Conservation (phyloP, 2,113 vertebrate species). For the Nothoprocta pentlandii region DNA sequence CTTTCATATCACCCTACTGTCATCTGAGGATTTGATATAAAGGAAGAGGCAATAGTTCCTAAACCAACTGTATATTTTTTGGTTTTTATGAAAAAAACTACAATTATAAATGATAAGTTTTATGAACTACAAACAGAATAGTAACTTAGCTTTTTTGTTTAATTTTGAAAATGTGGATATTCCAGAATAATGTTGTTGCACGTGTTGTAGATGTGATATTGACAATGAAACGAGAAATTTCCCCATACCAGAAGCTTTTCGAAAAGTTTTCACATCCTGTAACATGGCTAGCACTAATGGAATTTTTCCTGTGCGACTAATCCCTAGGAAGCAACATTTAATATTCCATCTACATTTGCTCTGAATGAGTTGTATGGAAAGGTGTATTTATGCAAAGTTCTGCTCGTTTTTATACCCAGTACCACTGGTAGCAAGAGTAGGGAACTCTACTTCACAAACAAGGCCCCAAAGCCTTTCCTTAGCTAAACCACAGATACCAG, state of each 20-base stretch:
- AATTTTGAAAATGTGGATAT: background rate
- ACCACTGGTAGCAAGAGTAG: fast-evolving
- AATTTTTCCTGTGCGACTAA: background rate
- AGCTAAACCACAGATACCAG: slow-evolving; percentile 54
- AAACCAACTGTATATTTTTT: background rate
- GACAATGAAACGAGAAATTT: background rate
- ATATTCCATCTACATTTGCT: background rate
- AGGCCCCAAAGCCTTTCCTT: slow-evolving; percentile 6
- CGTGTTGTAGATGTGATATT: background rate
- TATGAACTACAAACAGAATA: background rate
- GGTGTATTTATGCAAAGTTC: background rate
- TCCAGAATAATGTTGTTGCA: background rate
- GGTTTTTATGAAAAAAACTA: background rate
- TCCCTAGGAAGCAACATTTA: background rate
- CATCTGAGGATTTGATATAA: background rate
- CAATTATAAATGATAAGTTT: background rate
- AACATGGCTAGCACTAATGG: background rate
- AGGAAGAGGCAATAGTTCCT: background rate
- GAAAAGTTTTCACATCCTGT: background rate
- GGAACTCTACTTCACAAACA: background rate
- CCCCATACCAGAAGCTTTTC: background rate
- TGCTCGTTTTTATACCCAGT: background rate
- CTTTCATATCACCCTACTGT: background rate
- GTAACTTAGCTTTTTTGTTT: background rate
- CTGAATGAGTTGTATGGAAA: background rate